phyloP scores from a whole-genome alignment of 2,888 invertebrate species.

The Mamestra brassicae region DNA sequence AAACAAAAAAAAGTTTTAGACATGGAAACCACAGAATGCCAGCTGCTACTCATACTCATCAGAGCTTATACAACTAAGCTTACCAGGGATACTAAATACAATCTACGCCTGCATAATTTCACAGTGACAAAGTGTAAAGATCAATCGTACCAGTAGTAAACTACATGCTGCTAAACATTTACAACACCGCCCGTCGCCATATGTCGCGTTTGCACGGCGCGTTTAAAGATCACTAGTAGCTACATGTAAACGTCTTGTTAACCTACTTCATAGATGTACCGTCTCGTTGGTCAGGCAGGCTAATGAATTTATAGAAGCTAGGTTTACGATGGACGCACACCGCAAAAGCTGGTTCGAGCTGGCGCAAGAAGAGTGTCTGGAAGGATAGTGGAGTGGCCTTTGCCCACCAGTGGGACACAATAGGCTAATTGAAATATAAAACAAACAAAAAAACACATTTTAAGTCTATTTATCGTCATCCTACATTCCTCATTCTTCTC shows the following conservation, averaged over 20 bases:
- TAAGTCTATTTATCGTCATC: no score
- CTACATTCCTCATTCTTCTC: no score
- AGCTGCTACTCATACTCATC: not conserved
- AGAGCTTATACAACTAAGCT: no score
- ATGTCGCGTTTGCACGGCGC: conserved; percentile 5
- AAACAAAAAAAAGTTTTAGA: no score
- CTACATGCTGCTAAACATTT: conserved; percentile 19
- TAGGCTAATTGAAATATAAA: no score
- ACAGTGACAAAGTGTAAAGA: conserved; percentile 14
- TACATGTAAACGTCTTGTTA: conserved; percentile 12
- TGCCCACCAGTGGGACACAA: no score
- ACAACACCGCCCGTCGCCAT: conserved; percentile 9
- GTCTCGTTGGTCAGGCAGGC: not conserved
- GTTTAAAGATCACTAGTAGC: conserved; percentile 32
- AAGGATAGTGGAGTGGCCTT: no score
- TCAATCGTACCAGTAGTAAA: conserved; percentile 8
- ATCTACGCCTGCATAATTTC: not conserved
- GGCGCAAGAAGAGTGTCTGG: no score
- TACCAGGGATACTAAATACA: not conserved
- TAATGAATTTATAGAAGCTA: not conserved
- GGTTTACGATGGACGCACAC: no score
- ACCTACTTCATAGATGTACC: conserved; percentile 14
- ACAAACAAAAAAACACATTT: no score
- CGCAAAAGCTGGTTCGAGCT: no score
- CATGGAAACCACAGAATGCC: not conserved